phyloP scores from a whole-genome alignment of 2,113 vertebrate species.

The Colossoma macropomum region DNA sequence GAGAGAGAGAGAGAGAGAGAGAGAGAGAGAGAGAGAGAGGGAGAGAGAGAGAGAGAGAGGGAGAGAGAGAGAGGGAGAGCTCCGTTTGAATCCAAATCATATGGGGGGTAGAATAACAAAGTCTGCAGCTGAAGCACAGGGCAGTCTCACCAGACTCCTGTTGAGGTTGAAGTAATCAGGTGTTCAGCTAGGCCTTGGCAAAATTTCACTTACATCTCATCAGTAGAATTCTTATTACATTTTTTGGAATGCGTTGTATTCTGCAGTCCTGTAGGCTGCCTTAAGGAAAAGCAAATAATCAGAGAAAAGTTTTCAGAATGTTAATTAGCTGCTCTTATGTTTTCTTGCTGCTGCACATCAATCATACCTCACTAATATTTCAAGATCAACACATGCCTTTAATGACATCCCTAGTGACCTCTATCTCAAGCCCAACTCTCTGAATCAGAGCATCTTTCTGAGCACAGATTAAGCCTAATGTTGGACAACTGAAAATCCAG shows the following conservation, averaged over 20 bases:
- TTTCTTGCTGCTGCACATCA: slow-evolving; percentile 1
- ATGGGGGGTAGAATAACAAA: not conserved
- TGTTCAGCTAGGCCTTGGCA: slow-evolving; percentile 4
- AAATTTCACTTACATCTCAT: slow-evolving; percentile 27
- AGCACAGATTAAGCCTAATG: not conserved
- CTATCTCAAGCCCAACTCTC: slow-evolving; percentile 1
- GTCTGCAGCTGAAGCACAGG: not conserved
- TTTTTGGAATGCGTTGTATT: slow-evolving; percentile 9
- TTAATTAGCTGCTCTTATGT: slow-evolving; percentile 17
- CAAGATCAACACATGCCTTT: slow-evolving; percentile 8
- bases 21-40: too few species aligned
- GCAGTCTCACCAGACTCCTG: not conserved
- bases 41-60: not conserved
- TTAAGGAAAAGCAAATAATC: slow-evolving; percentile 28
- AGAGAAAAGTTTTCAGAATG: slow-evolving; percentile 21
- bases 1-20: not conserved
- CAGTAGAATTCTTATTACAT: slow-evolving; percentile 26
- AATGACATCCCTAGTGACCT: slow-evolving; percentile 25
- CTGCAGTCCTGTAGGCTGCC: not conserved
- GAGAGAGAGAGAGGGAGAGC: not conserved
- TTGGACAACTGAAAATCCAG: not conserved
- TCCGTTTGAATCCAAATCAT: slow-evolving; percentile 14
- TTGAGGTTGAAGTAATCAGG: not conserved
- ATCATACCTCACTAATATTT: not conserved
- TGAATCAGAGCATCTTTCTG: slow-evolving; percentile 21